These are phyloP conservation scores for Antheraea yamamai DNA, from an alignment of 2,888 invertebrate genomes.

Conservation along the genomic window DNA sequence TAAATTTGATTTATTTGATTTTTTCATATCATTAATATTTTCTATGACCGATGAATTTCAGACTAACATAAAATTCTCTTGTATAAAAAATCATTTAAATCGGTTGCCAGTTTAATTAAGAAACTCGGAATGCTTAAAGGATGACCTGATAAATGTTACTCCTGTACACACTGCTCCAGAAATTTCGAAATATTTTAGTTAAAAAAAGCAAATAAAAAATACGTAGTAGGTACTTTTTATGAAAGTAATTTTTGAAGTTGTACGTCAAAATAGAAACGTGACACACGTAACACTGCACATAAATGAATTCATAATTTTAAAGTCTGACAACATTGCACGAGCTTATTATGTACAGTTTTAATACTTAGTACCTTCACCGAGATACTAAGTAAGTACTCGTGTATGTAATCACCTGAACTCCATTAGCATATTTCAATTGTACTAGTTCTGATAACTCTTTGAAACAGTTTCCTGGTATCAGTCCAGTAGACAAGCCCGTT, in stretches of 20 bases:
- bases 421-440: slow-evolving; percentile 12
- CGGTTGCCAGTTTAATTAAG: neutral
- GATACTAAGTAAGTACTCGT: neutral
- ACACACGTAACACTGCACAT: neutral
- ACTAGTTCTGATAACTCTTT: neutral
- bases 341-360: neutral
- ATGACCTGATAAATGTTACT: neutral
- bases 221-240: neutral
- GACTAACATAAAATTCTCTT: no score
- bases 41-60: no score
- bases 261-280: neutral
- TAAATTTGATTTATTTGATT: no score
- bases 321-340: neutral
- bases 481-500: slow-evolving; percentile 8
- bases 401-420: neutral
- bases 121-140: neutral
- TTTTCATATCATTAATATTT: no score
- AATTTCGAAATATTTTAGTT: neutral
- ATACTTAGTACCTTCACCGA: neutral
- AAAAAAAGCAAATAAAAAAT: neutral
- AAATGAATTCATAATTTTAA: neutral
- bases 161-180: neutral
- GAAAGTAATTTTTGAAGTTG: neutral
- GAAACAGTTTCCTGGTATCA: neutral
- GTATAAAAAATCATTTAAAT: no score